Percentiles rank a stretch among this genome's conserved stretches.
Evolutionary conservation across 2,113 vertebrate species (phyloP).

Genomic region (Kryptolebias marmoratus): DNA sequence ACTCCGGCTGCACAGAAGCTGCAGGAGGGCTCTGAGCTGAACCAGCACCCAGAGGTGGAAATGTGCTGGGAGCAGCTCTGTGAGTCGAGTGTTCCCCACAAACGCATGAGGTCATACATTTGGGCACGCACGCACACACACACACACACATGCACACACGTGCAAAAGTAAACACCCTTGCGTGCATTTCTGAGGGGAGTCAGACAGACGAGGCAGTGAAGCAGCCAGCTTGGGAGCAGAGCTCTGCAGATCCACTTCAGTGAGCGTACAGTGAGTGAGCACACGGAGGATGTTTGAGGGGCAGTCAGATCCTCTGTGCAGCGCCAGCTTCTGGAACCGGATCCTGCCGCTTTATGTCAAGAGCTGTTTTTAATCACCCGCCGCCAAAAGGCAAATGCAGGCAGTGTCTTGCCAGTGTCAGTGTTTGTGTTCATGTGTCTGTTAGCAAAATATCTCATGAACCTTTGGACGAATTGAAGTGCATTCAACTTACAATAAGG

Average conservation of each 20-base stretch:
- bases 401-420: too few relatives aligned
- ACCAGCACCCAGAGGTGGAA: slow-evolving; percentile 10
- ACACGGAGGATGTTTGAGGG: slow-evolving; percentile 44
- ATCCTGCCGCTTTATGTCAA: slow-evolving; percentile 5
- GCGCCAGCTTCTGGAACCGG: slow-evolving; percentile 22
- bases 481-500: too few relatives aligned
- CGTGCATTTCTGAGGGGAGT: slow-evolving; percentile 3
- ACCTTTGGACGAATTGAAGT: too few relatives aligned
- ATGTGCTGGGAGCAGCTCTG: slow-evolving; percentile 12
- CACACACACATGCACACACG: neutral
- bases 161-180: neutral
- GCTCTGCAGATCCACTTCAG: slow-evolving; percentile 54
- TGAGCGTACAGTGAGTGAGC: slow-evolving; percentile 41
- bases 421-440: too few relatives aligned
- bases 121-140: neutral
- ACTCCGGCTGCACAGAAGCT: slow-evolving; percentile 37
- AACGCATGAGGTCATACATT: slow-evolving; percentile 29
- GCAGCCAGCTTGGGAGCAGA: slow-evolving; percentile 33
- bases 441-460: too few relatives aligned
- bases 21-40: slow-evolving; percentile 32
- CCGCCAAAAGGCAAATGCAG: too few relatives aligned
- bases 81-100: slow-evolving; percentile 8
- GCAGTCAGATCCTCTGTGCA: slow-evolving; percentile 28
- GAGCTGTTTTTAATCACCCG: neutral
- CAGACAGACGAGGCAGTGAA: slow-evolving; percentile 41